These are phyloP conservation scores for Drosophila tripunctata DNA, from an alignment of 2,888 invertebrate species.

Conservation along the genomic window DNA sequence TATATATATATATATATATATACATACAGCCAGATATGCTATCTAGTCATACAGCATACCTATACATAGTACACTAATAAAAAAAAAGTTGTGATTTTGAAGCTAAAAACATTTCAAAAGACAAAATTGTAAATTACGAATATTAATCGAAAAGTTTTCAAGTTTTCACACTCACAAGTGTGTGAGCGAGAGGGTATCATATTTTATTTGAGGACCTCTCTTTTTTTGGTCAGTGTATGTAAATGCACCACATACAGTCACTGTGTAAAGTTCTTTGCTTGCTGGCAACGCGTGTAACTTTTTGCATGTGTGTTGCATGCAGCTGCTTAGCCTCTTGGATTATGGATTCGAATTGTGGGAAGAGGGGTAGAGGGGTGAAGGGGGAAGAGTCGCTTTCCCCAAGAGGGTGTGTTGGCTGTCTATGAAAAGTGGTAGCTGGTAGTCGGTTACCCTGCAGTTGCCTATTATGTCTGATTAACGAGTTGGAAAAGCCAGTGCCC, in stretches of 20 bases:
- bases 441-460: conserved; percentile 12
- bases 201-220: no score
- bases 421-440: background rate
- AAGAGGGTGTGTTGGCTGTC: no score
- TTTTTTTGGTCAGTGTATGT: no score
- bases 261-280: conserved; percentile 21
- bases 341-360: background rate
- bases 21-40: background rate
- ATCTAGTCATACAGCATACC: background rate
- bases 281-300: conserved; percentile 31
- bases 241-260: background rate
- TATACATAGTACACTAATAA: background rate
- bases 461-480: conserved; percentile 44
- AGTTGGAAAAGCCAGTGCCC: conserved; percentile 37
- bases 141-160: no score
- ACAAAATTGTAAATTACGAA: no score
- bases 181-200: no score
- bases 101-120: no score
- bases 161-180: no score
- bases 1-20: background rate
- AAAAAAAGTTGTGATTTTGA: no score
- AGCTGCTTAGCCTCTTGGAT: conserved; percentile 26
- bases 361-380: no score
- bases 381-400: no score
- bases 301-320: conserved; percentile 42